Evolutionary conservation across 2,113 vertebrate genomes (phyloP).

Genomic region (Eidolon helvum): DNA sequence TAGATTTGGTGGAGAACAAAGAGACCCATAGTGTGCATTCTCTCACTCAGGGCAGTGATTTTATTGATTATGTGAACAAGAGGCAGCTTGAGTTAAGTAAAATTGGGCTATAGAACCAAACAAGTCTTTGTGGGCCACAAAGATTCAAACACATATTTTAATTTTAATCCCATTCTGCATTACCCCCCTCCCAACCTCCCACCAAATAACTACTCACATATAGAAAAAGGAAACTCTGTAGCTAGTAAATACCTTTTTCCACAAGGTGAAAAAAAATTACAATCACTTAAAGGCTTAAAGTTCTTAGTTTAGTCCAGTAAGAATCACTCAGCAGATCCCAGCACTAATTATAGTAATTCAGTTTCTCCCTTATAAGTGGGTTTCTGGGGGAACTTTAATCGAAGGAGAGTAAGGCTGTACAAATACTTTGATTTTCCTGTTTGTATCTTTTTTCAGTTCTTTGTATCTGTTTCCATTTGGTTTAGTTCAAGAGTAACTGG

Average conservation of each 20-base stretch:
- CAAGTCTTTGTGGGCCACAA: background rate
- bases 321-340: slow-evolving; percentile 47
- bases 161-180: background rate
- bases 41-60: background rate
- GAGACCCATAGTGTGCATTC: too few relatives aligned
- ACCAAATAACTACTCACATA: background rate
- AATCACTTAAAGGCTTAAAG: slow-evolving; percentile 46
- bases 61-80: background rate
- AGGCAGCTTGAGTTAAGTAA: background rate
- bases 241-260: slow-evolving; percentile 19
- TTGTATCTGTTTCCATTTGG: slow-evolving; percentile 53
- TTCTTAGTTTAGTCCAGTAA: slow-evolving; percentile 55
- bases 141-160: background rate
- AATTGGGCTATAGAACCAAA: background rate
- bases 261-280: slow-evolving; percentile 36
- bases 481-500: slow-evolving; percentile 41
- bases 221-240: background rate
- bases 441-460: slow-evolving; percentile 56
- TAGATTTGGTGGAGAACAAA: background rate
- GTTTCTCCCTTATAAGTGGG: slow-evolving; percentile 43
- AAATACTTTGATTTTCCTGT: slow-evolving; percentile 65
- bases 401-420: slow-evolving; percentile 48
- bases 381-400: slow-evolving; percentile 66
- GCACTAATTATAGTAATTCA: slow-evolving; percentile 69
- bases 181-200: background rate